Conservation (phyloP, 2,888 invertebrate species). For the Andrena praecox region DNA sequence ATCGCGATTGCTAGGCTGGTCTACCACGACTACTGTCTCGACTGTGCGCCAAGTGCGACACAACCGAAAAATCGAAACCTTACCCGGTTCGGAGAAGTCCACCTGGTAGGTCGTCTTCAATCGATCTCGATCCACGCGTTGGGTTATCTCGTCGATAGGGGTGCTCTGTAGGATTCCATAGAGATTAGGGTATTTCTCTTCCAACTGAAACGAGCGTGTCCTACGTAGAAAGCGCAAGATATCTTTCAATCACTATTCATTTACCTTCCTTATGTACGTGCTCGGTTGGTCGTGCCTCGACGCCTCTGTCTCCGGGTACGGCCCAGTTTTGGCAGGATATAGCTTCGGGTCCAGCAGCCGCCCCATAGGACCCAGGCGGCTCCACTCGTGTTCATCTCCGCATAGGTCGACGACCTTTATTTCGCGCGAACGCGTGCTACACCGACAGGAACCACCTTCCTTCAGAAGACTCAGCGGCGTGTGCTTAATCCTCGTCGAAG, state of each 20-base stretch:
- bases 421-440: slow-evolving; percentile 12
- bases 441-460: slow-evolving; percentile 26
- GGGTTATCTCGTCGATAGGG: slow-evolving; percentile 86
- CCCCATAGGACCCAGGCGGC: slow-evolving; percentile 87
- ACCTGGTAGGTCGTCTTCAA: slow-evolving; percentile 87
- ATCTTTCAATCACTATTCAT: background rate
- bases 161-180: slow-evolving; percentile 88
- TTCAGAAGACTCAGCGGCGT: background rate
- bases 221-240: background rate
- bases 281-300: slow-evolving; percentile 87
- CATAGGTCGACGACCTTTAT: slow-evolving; percentile 22
- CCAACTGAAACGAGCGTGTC: slow-evolving; percentile 84
- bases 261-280: slow-evolving; percentile 88
- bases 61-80: background rate
- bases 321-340: slow-evolving; percentile 87
- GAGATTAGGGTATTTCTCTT: slow-evolving; percentile 88
- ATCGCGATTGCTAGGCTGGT: background rate
- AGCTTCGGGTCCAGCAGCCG: slow-evolving; percentile 88
- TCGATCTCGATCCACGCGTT: slow-evolving; percentile 87
- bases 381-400: slow-evolving; percentile 80
- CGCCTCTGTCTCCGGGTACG: slow-evolving; percentile 86
- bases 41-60: slow-evolving; percentile 54
- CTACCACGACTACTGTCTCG: background rate
- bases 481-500: slow-evolving; percentile 82
- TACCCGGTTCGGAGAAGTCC: slow-evolving; percentile 86